Evolutionary conservation across 2,888 invertebrate species (phyloP), one percentile per base, ranked within the genome.

Genomic region (Dryocosmus kuriphilus): DNA sequence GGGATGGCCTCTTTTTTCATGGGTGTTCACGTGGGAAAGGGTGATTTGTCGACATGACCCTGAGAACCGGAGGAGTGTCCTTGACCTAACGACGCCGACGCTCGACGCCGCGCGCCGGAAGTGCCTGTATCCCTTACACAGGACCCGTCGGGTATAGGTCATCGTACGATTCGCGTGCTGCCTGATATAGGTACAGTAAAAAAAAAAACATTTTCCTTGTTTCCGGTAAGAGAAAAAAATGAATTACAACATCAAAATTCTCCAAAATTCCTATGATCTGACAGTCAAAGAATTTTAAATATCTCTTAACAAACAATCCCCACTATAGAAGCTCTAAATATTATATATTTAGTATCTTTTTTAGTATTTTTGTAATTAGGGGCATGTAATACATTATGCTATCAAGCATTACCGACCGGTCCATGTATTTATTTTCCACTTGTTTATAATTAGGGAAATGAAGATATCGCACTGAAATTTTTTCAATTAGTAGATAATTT

Each of bases 31-130:
- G 82, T 87, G 85, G 89, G 85, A 90, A 89, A 90, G 90, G 91
- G 91, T 90, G 91, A 91, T 90, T 90, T 89, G 90, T 90, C 89
- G 90, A 90, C 89, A 88, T 90, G 90, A 90, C 91, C 90, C 88
- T 88, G 90, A 87, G 88, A 89, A 87, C 87, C 85, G 84, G 86
- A 84, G 84, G 85, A 86, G 83, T 86, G 91, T 90, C 91, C 91
- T 91, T 91, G 91, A 91, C 91, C 91, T 91, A 91, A 91, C 89
- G 90, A 89, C 89, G 89, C 85, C 85, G 86, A 86, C 87, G 86
- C 88, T 86, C 87, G 85, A 83, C 86, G 85, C 82, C 84, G 79
- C 77, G 82, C 82, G 82, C 77, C 84, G 85, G 85, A 87, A 88
- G 87, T 83, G 80, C 81, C 79, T 82, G 82, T 80, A 81, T 77